phyloP scores from a whole-genome alignment of 2,797 vertebrate species.

The Streptopelia turtur region DNA sequence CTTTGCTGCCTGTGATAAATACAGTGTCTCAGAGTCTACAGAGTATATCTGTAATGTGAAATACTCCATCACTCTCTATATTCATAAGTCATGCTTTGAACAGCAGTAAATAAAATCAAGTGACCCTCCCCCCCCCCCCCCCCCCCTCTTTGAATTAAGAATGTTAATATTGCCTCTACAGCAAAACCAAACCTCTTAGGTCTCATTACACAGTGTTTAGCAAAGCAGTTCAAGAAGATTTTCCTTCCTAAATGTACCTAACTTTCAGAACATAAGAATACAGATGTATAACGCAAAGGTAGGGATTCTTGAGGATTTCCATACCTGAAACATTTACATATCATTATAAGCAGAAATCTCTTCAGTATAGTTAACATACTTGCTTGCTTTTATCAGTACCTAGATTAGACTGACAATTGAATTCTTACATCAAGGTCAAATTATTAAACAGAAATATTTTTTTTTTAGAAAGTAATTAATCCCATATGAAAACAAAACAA shows the following conservation, averaged over 20 bases:
- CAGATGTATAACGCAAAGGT: neutral
- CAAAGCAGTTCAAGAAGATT: neutral
- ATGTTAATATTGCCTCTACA: neutral
- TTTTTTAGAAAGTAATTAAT: neutral
- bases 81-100: neutral
- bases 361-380: neutral
- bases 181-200: neutral
- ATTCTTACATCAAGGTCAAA: neutral
- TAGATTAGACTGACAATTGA: neutral
- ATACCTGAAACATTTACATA: neutral
- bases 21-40: neutral
- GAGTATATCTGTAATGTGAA: neutral
- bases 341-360: neutral
- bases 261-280: neutral
- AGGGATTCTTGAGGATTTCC: neutral
- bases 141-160: neutral
- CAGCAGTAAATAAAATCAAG: neutral
- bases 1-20: neutral
- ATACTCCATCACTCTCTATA: neutral
- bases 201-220: neutral
- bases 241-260: neutral
- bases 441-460: neutral
- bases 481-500: neutral
- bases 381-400: neutral
- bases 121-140: rapidly evolving